These are phyloP conservation scores for Megaleporinus macrocephalus DNA, from an alignment of 2,113 vertebrate genomes.

Conservation along the genomic window DNA sequence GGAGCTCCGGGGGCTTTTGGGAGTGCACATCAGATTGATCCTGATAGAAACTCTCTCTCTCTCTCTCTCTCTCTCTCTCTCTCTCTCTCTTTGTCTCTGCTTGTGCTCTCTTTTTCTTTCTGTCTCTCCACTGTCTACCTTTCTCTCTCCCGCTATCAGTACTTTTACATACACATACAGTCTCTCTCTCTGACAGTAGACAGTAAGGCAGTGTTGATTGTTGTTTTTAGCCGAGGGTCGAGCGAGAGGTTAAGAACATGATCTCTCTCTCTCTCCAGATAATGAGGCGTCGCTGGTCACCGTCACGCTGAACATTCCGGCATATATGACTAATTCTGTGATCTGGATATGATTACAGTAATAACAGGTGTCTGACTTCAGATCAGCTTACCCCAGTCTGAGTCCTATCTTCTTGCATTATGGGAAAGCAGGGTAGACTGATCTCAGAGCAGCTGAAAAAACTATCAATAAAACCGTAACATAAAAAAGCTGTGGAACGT, in stretches of 20 bases:
- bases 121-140: neutral
- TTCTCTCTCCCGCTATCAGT: neutral
- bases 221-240: conserved; percentile 74
- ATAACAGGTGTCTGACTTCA: conserved; percentile 58
- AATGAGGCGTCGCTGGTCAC: conserved; percentile 70
- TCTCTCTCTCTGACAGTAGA: conserved; percentile 57
- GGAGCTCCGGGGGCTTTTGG: neutral
- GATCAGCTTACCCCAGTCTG: neutral
- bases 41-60: neutral
- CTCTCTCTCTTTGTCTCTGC: neutral
- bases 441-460: neutral
- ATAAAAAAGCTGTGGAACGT: too few species aligned
- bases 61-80: neutral
- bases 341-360: conserved; percentile 58
- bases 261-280: conserved; percentile 73
- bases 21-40: too few species aligned
- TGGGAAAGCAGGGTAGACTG: neutral
- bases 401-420: neutral
- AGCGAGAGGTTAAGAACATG: conserved; percentile 78
- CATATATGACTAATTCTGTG: conserved; percentile 60
- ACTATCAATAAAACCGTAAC: too few species aligned
- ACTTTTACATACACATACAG: too few species aligned
- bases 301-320: conserved; percentile 68
- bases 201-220: conserved; percentile 71
- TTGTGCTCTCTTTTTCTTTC: neutral